A percentile compares a stretch with the other conserved stretches of the same genome.
Conservation (phyloP, 2,888 invertebrate genomes). For the Anthrax anthrax region DNA sequence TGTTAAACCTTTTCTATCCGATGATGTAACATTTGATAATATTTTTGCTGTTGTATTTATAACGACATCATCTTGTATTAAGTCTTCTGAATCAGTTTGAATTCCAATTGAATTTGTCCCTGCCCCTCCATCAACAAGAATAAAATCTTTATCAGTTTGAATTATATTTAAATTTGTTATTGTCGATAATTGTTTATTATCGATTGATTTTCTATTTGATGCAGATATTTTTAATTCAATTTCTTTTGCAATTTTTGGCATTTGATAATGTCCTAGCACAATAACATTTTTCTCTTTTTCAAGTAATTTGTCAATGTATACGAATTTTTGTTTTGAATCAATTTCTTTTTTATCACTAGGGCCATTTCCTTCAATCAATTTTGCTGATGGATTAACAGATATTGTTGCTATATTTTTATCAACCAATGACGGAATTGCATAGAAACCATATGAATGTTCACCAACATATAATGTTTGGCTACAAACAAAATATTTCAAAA, state of each 20-base stretch:
- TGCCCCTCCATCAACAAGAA: slow-evolving; percentile 8
- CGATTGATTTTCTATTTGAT: slow-evolving; percentile 8
- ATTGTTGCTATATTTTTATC: slow-evolving; percentile 81
- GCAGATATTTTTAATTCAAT: slow-evolving; percentile 27
- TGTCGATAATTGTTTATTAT: slow-evolving; percentile 24
- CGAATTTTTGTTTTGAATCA: slow-evolving; percentile 24
- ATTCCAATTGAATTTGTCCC: slow-evolving; percentile 20
- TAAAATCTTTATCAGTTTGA: slow-evolving; percentile 9
- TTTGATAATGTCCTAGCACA: slow-evolving; percentile 51
- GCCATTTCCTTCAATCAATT: slow-evolving; percentile 62
- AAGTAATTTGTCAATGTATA: slow-evolving; percentile 37
- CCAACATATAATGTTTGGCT: slow-evolving; percentile 90
- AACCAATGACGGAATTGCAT: slow-evolving; percentile 83
- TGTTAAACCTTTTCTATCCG: not conserved
- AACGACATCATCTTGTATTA: not conserved
- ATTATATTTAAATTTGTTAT: slow-evolving; percentile 19
- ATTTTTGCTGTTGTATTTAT: slow-evolving; percentile 1
- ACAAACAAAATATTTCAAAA: slow-evolving; percentile 17
- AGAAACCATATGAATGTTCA: slow-evolving; percentile 67
- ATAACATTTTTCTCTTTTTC: slow-evolving; percentile 26
- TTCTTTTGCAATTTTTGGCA: slow-evolving; percentile 44
- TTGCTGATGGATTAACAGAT: slow-evolving; percentile 52
- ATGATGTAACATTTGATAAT: slow-evolving; percentile 1
- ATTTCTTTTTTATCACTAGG: slow-evolving; percentile 3
- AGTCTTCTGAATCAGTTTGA: slow-evolving; percentile 2